Base-by-base conservation (phyloP, 2,888 invertebrate species). In the Tryphoninae sp. region DNA sequence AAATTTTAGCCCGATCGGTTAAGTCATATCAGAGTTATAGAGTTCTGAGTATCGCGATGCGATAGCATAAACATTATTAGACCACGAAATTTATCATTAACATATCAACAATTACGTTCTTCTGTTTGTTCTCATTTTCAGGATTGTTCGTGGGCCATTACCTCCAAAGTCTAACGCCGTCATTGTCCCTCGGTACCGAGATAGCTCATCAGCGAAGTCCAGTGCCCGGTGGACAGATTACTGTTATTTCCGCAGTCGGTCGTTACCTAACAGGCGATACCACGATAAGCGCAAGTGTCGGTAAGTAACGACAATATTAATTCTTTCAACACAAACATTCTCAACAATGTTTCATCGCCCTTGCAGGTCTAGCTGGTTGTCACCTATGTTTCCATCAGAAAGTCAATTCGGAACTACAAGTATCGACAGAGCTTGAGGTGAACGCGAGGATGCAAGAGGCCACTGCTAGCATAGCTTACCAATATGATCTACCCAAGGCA, bases 341-440 rank as follows among this genome's bases (percentile, higher is more conserved):
- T 42, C 1, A 19, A 75, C 7, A 42, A 58, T 69, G n/a, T 64
- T 19, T 68, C 45, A 7, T 61, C 45, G 0, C 69, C 49, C 19
- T 72, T 42, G 16, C 58, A 86, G 98, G 98, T 71, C 94, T 96
- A 1, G 95, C 96, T 16, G 97, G 96, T 53, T 93, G 97, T 84
- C 98, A 99, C 90, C 90, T 97, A 74, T 98, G 98, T 92, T 99
- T 97, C 93, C 98, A 98, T 93, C 98, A 98, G 90, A 97, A 96
- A 93, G 97, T 97, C 87, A 97, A 96, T 92, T 97, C 97, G 91
- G 97, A 98, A 90, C 93, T 98, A 83, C 95, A 97, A 94, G 93
- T 99, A 86, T 99, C 99, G 71, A 98, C 98, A 0, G 99, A 99
- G 92, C 94, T 99, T 87, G 98, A 99, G 93, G 97, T 98, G 6